Evolutionary conservation across 2,888 invertebrate species (phyloP).

Genomic region (Platycheirus rosarum): DNA sequence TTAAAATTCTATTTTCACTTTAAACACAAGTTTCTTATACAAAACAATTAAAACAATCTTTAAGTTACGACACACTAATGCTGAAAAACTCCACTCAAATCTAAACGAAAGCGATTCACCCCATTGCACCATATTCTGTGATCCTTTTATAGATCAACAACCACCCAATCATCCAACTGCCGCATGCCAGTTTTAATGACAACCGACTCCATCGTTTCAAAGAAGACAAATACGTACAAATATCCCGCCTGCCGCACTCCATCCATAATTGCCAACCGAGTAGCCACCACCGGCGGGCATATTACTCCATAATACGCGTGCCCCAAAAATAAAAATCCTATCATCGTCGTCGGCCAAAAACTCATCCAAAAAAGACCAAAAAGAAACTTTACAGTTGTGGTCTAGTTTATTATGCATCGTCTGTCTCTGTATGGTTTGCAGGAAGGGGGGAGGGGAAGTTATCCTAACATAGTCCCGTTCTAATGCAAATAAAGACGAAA

Average conservation of each 20-base stretch:
- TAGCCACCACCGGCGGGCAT: conserved; percentile 8
- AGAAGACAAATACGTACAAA: conserved; percentile 39
- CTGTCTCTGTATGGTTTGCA: too few relatives aligned
- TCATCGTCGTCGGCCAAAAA: conserved; percentile 45
- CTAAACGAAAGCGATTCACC: conserved; percentile 36
- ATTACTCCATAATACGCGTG: conserved; percentile 69
- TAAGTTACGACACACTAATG: background rate
- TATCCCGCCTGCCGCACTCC: background rate
- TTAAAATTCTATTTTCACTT: too few relatives aligned
- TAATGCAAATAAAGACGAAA: conserved; percentile 23
- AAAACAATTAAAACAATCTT: too few relatives aligned
- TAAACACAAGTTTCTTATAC: too few relatives aligned
- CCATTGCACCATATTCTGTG: conserved; percentile 65
- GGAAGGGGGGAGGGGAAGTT: background rate
- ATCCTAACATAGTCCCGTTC: conserved; percentile 32
- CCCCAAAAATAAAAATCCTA: conserved; percentile 66
- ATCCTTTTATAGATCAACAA: conserved; percentile 66
- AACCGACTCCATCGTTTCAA: conserved; percentile 69
- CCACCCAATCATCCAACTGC: conserved; percentile 52
- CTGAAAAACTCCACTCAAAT: background rate
- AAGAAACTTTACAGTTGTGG: conserved; percentile 47
- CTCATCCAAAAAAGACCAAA: conserved; percentile 47
- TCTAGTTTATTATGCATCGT: conserved; percentile 67
- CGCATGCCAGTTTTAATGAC: conserved; percentile 71
- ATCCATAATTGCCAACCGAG: conserved; percentile 31